phyloP scores from a whole-genome alignment of 2,113 vertebrate genomes.

The Poecilia latipinna region DNA sequence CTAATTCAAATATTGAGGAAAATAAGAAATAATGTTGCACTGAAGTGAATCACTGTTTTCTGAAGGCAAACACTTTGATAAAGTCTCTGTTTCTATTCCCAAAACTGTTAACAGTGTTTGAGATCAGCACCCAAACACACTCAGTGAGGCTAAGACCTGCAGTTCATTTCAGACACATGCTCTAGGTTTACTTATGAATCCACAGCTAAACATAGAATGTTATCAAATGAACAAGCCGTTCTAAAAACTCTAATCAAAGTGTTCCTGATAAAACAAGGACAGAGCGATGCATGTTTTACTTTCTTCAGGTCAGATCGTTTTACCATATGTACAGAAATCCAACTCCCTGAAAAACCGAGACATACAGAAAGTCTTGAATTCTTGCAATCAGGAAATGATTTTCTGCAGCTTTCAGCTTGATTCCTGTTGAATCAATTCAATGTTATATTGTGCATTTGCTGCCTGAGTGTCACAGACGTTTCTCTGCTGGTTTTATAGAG shows the following conservation, averaged over 20 bases:
- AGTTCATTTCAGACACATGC: not conserved
- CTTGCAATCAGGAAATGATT: not conserved
- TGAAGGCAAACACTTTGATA: not conserved
- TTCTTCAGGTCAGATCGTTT: not conserved
- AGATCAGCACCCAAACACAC: not conserved
- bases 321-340: not conserved
- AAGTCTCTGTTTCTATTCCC: not conserved
- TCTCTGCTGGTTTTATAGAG: constrained; percentile 53
- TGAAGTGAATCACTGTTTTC: not conserved
- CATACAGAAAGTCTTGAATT: not conserved
- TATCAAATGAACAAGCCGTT: not conserved
- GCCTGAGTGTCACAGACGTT: not conserved
- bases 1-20: too few species aligned
- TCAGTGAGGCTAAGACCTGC: not conserved
- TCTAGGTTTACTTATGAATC: not conserved
- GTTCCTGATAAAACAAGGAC: too few species aligned
- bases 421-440: not conserved
- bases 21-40: too few species aligned
- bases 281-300: too few species aligned
- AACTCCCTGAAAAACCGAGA: not conserved
- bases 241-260: not conserved
- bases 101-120: not conserved
- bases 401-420: not conserved
- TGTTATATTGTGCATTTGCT: not conserved
- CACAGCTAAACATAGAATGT: not conserved